These are phyloP conservation scores for Myzus persicae DNA, from an alignment of 1,140 invertebrate species.

Conservation along the genomic window DNA sequence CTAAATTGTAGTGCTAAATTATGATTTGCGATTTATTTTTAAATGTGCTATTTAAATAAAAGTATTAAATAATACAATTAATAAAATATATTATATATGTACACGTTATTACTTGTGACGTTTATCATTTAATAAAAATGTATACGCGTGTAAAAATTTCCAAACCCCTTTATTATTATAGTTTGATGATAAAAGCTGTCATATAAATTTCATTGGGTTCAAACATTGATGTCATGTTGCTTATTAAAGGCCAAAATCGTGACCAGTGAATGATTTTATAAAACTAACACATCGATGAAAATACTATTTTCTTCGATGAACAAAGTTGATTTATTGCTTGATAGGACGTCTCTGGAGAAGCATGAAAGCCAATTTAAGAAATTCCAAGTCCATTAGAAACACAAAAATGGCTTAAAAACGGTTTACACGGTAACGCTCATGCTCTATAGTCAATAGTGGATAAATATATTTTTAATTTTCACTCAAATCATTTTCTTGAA, in stretches of 20 bases:
- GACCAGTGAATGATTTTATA: slow-evolving; percentile 31
- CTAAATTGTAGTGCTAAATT: neutral
- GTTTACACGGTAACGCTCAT: neutral
- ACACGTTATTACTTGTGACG: neutral
- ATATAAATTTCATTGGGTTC: neutral
- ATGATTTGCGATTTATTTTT: neutral
- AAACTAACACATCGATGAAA: neutral
- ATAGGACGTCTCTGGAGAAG: neutral
- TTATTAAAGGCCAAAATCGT: neutral
- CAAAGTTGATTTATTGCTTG: slow-evolving; percentile 33
- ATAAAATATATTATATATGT: neutral
- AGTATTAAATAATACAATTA: neutral
- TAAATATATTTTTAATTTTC: neutral
- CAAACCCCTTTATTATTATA: neutral
- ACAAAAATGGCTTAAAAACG: neutral
- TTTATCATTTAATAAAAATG: neutral
- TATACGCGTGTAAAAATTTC: neutral
- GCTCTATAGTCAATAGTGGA: neutral
- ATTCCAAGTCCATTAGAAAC: neutral
- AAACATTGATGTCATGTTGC: neutral
- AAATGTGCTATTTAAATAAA: neutral
- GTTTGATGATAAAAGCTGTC: neutral
- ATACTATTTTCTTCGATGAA: neutral
- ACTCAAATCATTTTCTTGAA: neutral
- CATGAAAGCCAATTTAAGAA: neutral